These are phyloP conservation scores for Torymus auratus DNA, from an alignment of 2,888 invertebrate species.

Conservation along the genomic window DNA sequence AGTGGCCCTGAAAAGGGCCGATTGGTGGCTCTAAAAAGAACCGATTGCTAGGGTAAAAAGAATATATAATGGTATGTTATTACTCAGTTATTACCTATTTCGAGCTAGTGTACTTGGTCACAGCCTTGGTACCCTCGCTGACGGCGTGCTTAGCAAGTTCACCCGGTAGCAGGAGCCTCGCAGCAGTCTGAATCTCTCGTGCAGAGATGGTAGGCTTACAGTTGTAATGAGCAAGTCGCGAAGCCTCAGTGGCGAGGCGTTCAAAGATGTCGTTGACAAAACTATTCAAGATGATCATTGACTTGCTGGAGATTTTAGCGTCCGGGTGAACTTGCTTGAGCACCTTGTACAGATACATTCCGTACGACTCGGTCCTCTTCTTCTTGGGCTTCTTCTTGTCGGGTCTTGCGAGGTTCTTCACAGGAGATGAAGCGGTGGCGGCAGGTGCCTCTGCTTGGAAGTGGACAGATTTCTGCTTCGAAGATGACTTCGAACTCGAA, in stretches of 20 bases:
- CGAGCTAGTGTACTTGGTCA: slow-evolving; percentile 30
- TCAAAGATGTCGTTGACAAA: slow-evolving; percentile 69
- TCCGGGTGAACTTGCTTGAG: slow-evolving; percentile 76
- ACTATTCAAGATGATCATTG: slow-evolving; percentile 64
- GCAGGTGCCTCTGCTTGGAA: too few species aligned
- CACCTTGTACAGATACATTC: slow-evolving; percentile 34
- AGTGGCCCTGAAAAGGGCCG: too few species aligned
- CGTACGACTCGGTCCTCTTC: slow-evolving; percentile 68
- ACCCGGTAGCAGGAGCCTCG: slow-evolving; percentile 76
- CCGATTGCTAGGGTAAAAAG: not conserved
- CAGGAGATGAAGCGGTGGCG: too few species aligned
- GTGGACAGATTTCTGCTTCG: too few species aligned
- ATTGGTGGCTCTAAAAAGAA: too few species aligned
- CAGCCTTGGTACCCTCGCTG: slow-evolving; percentile 34
- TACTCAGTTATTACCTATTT: slow-evolving; percentile 62
- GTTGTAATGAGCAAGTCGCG: slow-evolving; percentile 59
- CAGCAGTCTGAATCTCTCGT: slow-evolving; percentile 83
- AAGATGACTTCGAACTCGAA: slow-evolving; percentile 62
- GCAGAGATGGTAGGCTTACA: slow-evolving; percentile 82
- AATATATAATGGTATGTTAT: too few species aligned
- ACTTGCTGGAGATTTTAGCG: slow-evolving; percentile 77
- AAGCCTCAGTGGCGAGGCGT: slow-evolving; percentile 67
- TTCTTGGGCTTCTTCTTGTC: slow-evolving; percentile 72
- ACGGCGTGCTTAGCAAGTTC: slow-evolving; percentile 59
- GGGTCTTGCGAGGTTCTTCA: slow-evolving; percentile 70